These are phyloP conservation scores for cattle (Bos taurus) DNA, from an alignment of 2,113 vertebrate species.

Conservation along the genomic window DNA sequence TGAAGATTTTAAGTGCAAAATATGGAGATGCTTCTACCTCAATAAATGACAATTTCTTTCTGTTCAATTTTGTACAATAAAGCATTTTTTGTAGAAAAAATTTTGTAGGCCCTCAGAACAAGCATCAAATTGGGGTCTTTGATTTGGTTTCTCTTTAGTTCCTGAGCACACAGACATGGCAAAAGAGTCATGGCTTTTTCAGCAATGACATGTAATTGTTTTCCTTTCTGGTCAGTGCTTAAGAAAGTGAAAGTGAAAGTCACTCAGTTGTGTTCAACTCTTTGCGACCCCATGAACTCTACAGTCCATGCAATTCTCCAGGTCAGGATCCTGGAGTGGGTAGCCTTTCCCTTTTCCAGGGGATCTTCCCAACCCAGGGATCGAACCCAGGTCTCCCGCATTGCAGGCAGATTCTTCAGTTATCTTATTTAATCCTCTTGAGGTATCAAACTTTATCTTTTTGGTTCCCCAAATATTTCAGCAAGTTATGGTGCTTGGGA, in stretches of 20 bases:
- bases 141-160: background rate
- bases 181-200: background rate
- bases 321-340: background rate
- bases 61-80: background rate
- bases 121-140: background rate
- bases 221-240: background rate
- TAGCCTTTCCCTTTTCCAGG: background rate
- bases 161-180: background rate
- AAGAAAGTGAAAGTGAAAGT: background rate
- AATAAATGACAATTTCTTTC: background rate
- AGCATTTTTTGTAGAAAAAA: background rate
- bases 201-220: background rate
- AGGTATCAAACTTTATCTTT: background rate
- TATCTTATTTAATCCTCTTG: background rate
- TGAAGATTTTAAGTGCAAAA: background rate
- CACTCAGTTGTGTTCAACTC: rapidly evolving
- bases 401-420: background rate
- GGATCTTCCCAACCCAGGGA: background rate
- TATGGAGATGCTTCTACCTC: background rate
- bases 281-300: background rate
- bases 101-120: background rate
- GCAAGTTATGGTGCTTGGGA: background rate
- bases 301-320: background rate
- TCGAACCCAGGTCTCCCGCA: background rate
- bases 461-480: background rate